phyloP scores from a whole-genome alignment of 2,888 invertebrate species.

The Erebia aethiops region DNA sequence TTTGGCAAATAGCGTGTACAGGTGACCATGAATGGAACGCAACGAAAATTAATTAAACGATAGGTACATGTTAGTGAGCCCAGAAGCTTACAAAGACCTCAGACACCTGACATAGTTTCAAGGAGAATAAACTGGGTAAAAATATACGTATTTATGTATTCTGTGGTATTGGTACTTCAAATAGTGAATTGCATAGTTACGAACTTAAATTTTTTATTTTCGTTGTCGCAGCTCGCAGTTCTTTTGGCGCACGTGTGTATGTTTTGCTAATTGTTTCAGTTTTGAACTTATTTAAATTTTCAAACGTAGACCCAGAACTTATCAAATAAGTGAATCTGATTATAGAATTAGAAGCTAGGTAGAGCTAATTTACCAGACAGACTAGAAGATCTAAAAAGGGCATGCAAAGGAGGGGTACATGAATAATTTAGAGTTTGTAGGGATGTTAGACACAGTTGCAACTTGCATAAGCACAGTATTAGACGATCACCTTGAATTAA shows the following conservation, averaged over 20 bases:
- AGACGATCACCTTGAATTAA: conserved; percentile 41
- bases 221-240: too few species aligned
- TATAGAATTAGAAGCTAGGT: not conserved
- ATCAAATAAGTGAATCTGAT: not conserved
- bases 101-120: not conserved
- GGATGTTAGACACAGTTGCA: conserved; percentile 11
- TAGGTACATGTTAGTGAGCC: not conserved
- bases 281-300: too few species aligned
- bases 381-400: not conserved
- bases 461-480: conserved; percentile 21
- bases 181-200: too few species aligned
- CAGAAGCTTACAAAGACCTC: not conserved
- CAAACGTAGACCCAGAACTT: too few species aligned
- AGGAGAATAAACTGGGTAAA: not conserved
- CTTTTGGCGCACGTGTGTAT: too few species aligned
- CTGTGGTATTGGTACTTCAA: too few species aligned
- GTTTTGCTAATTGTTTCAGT: too few species aligned
- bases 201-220: too few species aligned
- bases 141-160: not conserved
- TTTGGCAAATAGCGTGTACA: conserved; percentile 2
- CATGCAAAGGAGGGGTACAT: not conserved
- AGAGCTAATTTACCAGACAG: not conserved
- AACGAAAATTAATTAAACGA: conserved; percentile 6
- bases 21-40: not conserved
- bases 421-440: conserved; percentile 19